phyloP scores from a whole-genome alignment of 2,113 vertebrate genomes.

The Fulica atra region DNA sequence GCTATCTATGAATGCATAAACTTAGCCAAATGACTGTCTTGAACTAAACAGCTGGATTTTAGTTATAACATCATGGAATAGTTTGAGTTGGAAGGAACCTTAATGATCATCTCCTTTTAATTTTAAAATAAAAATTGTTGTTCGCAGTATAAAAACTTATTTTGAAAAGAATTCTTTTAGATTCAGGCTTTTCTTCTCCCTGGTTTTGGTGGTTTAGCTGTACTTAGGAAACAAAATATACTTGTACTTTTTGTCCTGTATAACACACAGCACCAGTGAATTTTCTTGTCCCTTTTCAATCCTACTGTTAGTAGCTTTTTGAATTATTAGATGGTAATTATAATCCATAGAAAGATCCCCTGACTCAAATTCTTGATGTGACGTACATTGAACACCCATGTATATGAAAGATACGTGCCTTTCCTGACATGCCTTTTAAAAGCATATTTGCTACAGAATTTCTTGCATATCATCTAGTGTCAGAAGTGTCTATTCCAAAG shows the following conservation, averaged over 20 bases:
- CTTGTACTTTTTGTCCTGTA: background rate
- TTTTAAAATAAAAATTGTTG: no score
- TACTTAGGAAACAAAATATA: background rate
- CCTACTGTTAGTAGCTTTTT: background rate
- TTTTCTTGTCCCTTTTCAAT: background rate
- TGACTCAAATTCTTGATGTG: background rate
- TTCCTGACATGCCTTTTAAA: background rate
- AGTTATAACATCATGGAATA: no score
- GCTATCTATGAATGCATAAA: background rate
- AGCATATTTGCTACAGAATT: background rate
- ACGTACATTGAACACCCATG: rapidly evolving
- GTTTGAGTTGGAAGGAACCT: no score
- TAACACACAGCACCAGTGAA: background rate
- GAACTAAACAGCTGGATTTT: background rate
- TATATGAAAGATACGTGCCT: background rate
- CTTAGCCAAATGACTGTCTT: background rate
- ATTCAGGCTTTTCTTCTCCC: background rate
- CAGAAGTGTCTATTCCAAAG: background rate
- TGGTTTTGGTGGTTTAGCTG: background rate
- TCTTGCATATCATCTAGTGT: background rate
- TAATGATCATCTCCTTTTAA: no score
- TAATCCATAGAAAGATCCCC: background rate
- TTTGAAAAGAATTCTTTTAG: background rate
- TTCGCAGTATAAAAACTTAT: background rate
- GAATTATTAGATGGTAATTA: background rate